phyloP scores from a whole-genome alignment of 2,113 vertebrate species.

The Takifugu flavidus region DNA sequence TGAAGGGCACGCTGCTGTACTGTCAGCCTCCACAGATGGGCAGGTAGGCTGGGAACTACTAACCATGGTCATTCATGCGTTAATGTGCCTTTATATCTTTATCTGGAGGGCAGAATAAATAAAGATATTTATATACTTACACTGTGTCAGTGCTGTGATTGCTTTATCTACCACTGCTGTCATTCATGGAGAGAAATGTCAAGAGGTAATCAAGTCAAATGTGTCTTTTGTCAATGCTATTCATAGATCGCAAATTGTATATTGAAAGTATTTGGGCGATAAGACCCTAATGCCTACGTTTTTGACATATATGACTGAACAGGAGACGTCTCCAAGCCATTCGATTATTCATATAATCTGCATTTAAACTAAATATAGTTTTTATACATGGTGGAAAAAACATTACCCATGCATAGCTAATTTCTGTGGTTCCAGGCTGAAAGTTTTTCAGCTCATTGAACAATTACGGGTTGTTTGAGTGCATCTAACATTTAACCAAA shows the following conservation, averaged over 20 bases:
- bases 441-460: constrained; percentile 40
- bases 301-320: constrained; percentile 29
- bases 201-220: constrained; percentile 67
- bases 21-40: constrained; percentile 56
- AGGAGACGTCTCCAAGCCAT: constrained; percentile 24
- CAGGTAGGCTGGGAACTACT: constrained; percentile 26
- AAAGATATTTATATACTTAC: constrained; percentile 66
- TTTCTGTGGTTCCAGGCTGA: constrained; percentile 37
- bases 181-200: constrained; percentile 56
- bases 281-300: constrained; percentile 16
- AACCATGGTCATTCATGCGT: constrained; percentile 50
- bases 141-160: constrained; percentile 52
- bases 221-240: constrained; percentile 45
- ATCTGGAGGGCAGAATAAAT: constrained; percentile 58
- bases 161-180: constrained; percentile 57
- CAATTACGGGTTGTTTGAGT: constrained; percentile 35
- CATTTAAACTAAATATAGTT: constrained; percentile 38
- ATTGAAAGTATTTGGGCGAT: constrained; percentile 40
- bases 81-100: constrained; percentile 57
- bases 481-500: constrained; percentile 30
- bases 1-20: constrained; percentile 70
- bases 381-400: constrained; percentile 32
- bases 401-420: constrained; percentile 46
- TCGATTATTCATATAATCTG: constrained; percentile 53
- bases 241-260: constrained; percentile 34